Percentiles rank a stretch among this genome's conserved stretches.
Evolutionary conservation across 2,888 invertebrate genomes (phyloP).

Genomic region (Microctonus hyperodae): DNA sequence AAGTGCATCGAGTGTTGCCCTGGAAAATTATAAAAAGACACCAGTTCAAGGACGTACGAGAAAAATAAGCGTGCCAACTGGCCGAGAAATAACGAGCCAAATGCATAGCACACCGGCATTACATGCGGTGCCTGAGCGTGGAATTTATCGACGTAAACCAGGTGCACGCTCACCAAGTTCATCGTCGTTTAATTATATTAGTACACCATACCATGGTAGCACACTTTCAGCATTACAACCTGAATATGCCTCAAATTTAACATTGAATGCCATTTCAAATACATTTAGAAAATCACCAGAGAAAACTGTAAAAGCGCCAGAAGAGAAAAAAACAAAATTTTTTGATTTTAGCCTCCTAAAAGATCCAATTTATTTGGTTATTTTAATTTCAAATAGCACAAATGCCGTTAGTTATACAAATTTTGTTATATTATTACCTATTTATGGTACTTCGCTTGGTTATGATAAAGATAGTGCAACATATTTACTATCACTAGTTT

Average conservation of each 20-base stretch:
- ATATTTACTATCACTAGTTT: slow-evolving; percentile 80
- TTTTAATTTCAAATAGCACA: slow-evolving; percentile 84
- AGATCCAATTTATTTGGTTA: slow-evolving; percentile 83
- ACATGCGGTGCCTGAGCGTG: slow-evolving; percentile 76
- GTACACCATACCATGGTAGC: slow-evolving; percentile 86
- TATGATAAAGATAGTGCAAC: slow-evolving; percentile 78
- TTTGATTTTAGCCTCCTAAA: slow-evolving; percentile 77
- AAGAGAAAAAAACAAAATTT: slow-evolving; percentile 67
- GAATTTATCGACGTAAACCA: slow-evolving; percentile 47
- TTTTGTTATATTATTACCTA: slow-evolving; percentile 81
- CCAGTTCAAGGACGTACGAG: slow-evolving; percentile 65
- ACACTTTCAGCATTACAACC: slow-evolving; percentile 77
- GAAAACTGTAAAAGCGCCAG: slow-evolving; percentile 50
- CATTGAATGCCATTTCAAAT: slow-evolving; percentile 73
- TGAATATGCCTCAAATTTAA: slow-evolving; percentile 80
- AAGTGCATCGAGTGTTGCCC: slow-evolving; percentile 77
- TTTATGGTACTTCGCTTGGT: slow-evolving; percentile 75
- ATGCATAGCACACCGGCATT: slow-evolving; percentile 72
- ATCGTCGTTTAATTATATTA: slow-evolving; percentile 84
- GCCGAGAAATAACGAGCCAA: slow-evolving; percentile 65
- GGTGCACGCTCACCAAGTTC: slow-evolving; percentile 71
- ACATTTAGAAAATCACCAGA: slow-evolving; percentile 63
- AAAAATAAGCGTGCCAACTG: slow-evolving; percentile 70
- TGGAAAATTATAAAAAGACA: slow-evolving; percentile 66
- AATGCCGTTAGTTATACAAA: slow-evolving; percentile 89